Conservation (phyloP, 2,113 vertebrate species). For the Misgurnus mizolepis region DNA sequence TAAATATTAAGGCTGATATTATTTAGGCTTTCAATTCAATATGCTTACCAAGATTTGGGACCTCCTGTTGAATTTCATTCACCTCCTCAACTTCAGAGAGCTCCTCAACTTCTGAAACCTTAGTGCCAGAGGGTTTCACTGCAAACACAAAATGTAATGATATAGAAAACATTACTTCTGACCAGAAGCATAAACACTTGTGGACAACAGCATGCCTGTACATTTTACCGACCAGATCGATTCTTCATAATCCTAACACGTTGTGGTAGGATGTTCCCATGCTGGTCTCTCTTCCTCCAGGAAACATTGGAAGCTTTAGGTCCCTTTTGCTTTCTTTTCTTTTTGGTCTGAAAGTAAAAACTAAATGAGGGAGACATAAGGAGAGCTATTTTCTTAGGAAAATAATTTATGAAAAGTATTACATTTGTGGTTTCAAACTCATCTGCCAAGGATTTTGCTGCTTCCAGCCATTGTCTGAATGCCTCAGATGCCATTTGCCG, state of each 20-base stretch:
- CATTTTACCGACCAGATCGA: slow-evolving; percentile 8
- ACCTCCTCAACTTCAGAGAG: background rate
- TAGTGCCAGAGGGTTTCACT: background rate
- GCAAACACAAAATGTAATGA: background rate
- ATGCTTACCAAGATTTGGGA: slow-evolving; percentile 1
- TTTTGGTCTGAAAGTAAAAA: background rate
- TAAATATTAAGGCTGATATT: background rate
- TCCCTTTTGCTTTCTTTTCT: background rate
- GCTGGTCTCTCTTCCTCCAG: slow-evolving; percentile 15
- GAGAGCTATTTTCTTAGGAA: background rate
- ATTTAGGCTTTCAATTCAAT: background rate
- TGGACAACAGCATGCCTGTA: background rate
- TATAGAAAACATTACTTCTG: background rate
- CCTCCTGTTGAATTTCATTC: background rate
- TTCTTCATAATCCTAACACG: background rate
- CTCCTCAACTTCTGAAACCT: background rate
- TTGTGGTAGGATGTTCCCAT: slow-evolving; percentile 5
- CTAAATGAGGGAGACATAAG: background rate
- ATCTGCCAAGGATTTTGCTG: background rate
- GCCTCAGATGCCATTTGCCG: background rate
- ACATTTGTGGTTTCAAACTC: background rate
- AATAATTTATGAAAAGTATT: background rate
- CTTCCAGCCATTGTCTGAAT: slow-evolving; percentile 4
- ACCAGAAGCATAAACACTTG: background rate
- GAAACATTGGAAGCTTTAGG: background rate